These are phyloP conservation scores for Listrodromus nycthemerus DNA, from an alignment of 2,888 invertebrate species.

Conservation along the genomic window DNA sequence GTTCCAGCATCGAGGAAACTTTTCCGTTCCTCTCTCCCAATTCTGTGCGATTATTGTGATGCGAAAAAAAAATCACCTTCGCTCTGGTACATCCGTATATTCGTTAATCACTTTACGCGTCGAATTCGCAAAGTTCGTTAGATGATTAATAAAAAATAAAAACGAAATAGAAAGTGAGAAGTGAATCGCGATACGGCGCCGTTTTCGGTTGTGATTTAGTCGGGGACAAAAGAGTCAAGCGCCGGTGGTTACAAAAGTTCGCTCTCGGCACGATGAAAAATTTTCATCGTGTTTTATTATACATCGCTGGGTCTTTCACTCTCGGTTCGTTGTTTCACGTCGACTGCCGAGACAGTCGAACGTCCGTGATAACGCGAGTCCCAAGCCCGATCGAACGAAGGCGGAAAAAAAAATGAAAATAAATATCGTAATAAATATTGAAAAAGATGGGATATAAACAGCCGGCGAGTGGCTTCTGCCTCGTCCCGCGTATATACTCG, in stretches of 20 bases:
- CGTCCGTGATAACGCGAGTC: neutral
- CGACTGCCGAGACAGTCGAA: neutral
- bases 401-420: conserved; percentile 29
- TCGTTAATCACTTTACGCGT: neutral
- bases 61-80: neutral
- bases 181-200: conserved; percentile 4
- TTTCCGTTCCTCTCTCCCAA: conserved; percentile 5
- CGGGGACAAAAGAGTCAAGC: conserved; percentile 4
- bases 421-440: conserved; percentile 27
- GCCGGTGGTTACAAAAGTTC: neutral
- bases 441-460: conserved; percentile 23
- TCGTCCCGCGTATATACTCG: neutral
- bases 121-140: neutral
- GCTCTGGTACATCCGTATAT: neutral
- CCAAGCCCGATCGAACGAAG: neutral
- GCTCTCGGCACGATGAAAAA: neutral
- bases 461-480: neutral
- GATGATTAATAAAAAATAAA: neutral
- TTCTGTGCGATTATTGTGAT: neutral
- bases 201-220: neutral
- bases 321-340: neutral
- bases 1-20: conserved; percentile 10
- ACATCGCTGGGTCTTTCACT: neutral
- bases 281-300: neutral
- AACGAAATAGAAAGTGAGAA: neutral